These are phyloP conservation scores for Eupeodes luniger DNA, from an alignment of 2,888 invertebrate genomes.

Conservation along the genomic window DNA sequence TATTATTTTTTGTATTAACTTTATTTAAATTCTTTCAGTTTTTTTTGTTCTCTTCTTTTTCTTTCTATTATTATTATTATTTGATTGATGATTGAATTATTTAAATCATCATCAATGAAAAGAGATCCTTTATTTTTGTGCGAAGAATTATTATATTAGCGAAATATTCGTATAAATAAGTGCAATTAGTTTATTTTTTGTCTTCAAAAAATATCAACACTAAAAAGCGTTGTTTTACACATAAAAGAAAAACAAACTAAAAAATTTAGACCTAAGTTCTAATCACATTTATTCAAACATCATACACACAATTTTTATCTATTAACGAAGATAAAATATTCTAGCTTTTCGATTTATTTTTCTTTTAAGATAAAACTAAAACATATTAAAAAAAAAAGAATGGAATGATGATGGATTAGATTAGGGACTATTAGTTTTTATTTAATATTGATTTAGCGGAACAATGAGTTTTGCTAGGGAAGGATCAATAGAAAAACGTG, in stretches of 20 bases:
- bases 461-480: no score
- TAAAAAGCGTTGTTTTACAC: conserved; percentile 36
- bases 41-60: not conserved
- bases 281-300: conserved; percentile 43
- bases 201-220: conserved; percentile 36
- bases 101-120: not conserved
- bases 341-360: conserved; percentile 2
- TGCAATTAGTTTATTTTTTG: conserved; percentile 22
- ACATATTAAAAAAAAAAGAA: no score
- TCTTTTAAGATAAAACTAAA: not conserved
- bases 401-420: no score
- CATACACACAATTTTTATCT: conserved; percentile 2
- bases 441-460: no score
- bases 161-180: conserved; percentile 31
- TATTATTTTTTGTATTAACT: conserved; percentile 40
- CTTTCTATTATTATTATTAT: not conserved
- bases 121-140: conserved; percentile 6
- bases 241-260: no score
- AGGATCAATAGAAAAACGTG: no score
- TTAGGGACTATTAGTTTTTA: no score
- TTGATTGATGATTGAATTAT: not conserved
- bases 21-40: conserved; percentile 35
- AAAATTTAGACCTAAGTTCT: conserved; percentile 63
- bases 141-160: conserved; percentile 25
- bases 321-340: conserved; percentile 48